These are phyloP conservation scores for Mesorhabditis belari DNA, from an alignment of 2,888 invertebrate genomes.

Conservation along the genomic window DNA sequence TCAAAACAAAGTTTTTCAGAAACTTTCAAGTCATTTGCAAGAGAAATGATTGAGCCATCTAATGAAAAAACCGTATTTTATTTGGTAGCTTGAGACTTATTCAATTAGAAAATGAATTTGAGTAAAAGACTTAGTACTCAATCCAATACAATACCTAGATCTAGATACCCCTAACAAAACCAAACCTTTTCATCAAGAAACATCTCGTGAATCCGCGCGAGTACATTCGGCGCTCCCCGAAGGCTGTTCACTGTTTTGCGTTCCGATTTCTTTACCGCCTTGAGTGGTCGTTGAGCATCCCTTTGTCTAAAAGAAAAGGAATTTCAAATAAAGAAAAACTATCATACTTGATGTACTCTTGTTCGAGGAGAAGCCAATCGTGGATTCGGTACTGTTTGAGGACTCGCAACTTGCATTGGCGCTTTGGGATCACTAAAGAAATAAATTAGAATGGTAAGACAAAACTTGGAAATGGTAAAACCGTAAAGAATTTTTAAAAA, in stretches of 20 bases:
- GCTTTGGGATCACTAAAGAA: constrained; percentile 24
- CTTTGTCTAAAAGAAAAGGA: neutral
- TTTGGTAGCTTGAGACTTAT: no score
- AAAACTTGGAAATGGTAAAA: neutral
- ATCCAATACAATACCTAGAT: no score
- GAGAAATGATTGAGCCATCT: no score
- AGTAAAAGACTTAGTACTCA: no score
- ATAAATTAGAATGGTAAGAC: no score
- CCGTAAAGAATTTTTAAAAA: no score
- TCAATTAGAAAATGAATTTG: no score
- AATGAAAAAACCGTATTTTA: no score
- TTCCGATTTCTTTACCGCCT: constrained; percentile 26
- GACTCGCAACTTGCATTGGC: constrained; percentile 36
- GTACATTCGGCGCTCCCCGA: constrained; percentile 35
- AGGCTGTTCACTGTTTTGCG: constrained; percentile 25
- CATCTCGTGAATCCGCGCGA: constrained; percentile 38
- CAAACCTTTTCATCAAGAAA: constrained; percentile 36
- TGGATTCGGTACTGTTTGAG: constrained; percentile 38
- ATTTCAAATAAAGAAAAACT: neutral
- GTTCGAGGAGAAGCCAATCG: constrained; percentile 40
- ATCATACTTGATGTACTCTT: constrained; percentile 26
- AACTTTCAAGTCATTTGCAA: no score
- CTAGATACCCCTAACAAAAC: no score
- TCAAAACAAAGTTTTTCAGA: no score
- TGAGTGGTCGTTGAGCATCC: constrained; percentile 17